Evolutionary conservation across 2,797 vertebrate species (phyloP).

Genomic region (Ataeniobius toweri): DNA sequence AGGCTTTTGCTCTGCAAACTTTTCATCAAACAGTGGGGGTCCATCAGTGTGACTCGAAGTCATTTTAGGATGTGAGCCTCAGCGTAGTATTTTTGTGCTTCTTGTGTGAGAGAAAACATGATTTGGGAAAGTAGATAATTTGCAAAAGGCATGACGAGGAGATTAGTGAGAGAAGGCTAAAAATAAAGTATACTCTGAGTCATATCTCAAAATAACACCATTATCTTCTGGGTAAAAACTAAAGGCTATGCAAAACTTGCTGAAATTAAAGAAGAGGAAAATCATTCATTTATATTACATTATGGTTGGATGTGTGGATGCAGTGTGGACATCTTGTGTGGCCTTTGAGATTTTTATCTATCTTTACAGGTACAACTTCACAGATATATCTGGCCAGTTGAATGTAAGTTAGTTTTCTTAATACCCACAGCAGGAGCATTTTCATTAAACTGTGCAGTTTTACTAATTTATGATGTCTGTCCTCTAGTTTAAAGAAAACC

Average conservation of each 20-base stretch:
- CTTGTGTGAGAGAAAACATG: slow-evolving; percentile 1
- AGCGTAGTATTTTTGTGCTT: slow-evolving; percentile 7
- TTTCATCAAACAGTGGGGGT: background rate
- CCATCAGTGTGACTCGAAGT: slow-evolving; percentile 22
- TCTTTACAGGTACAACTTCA: background rate
- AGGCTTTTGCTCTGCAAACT: background rate
- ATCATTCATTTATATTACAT: background rate
- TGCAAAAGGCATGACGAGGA: background rate
- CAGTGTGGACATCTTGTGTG: background rate
- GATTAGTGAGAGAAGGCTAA: background rate
- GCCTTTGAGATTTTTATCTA: background rate
- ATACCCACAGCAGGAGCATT: background rate
- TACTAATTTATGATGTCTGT: background rate
- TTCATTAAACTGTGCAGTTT: background rate
- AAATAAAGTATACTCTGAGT: background rate
- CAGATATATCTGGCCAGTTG: too few relatives aligned
- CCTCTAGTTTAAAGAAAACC: background rate
- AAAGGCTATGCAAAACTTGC: background rate
- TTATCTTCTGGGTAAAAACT: background rate
- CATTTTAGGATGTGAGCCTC: slow-evolving; percentile 30
- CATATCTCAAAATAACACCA: background rate
- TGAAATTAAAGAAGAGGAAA: background rate
- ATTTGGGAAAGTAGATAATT: slow-evolving; percentile 11
- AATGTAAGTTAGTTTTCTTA: too few relatives aligned
- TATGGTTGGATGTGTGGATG: background rate